Evolutionary conservation across 2,797 vertebrate genomes (phyloP), one percentile per base, ranked within the genome.

Genomic region (Malurus leucopterus): DNA sequence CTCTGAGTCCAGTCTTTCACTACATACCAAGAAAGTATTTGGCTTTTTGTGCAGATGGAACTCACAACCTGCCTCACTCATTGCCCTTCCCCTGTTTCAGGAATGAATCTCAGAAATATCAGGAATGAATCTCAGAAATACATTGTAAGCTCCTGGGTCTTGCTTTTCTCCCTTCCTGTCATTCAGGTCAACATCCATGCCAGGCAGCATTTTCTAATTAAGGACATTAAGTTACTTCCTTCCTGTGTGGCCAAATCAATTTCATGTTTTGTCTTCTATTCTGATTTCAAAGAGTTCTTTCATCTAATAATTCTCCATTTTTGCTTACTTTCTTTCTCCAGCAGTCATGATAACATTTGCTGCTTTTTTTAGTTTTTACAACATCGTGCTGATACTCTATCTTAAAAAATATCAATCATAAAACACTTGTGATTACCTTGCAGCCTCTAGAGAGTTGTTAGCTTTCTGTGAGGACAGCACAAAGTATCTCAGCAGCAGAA

Each of bases 201-300:
- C 62, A 83, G 36, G 6, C 17, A 10, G 11, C 26, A 41, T 19
- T 55, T 79, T 76, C 29, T 75, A 72, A 62, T n/a, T 55, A 44
- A 57, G 13, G 26, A 29, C 34, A 51, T 80, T 58, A 21, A 30
- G 13, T 49, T 67, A 8, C 15, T 51, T 84, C 55, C 63, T 62
- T 84, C 41, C 46, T 68, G 9, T 74, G 51, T 67, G 81, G 22
- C 32, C 32, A 84, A 77, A 88, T 19, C 2, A 8, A 8, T 47
- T 86, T 71, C 11, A n/a, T 54, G 15, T 41, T 85, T 68, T 44
- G 18, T 29, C 86, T 86, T 23, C 8, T n/a, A 32, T 40, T 85
- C 69, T 70, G 24, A 55, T 87, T 89, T 87, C 61, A 85, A 46
- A 69, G 51, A 69, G 13, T 58, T 70, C 14, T 63, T 79, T 87